These are phyloP conservation scores for Ctena decussata DNA, from an alignment of 2,888 invertebrate genomes.

Conservation along the genomic window DNA sequence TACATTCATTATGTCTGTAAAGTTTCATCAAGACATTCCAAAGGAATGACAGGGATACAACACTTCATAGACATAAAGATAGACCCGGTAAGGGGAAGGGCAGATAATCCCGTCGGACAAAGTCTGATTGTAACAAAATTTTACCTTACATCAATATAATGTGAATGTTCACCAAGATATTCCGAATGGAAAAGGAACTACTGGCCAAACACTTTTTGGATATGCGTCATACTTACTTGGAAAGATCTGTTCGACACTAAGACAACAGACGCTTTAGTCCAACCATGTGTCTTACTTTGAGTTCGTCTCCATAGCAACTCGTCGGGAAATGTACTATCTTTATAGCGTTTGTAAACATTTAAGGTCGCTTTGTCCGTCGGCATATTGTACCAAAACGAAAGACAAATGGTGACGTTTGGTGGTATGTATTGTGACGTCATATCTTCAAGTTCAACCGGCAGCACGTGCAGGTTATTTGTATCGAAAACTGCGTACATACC, in stretches of 20 bases:
- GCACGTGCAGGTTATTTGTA: slow-evolving; percentile 46
- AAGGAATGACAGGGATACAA: too few species aligned
- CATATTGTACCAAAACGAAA: slow-evolving; percentile 48
- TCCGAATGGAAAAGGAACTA: too few species aligned
- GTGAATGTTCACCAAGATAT: too few species aligned
- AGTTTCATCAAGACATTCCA: too few species aligned
- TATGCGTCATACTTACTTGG: slow-evolving; percentile 25
- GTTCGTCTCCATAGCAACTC: slow-evolving; percentile 30
- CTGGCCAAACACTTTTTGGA: too few species aligned
- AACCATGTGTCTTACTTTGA: slow-evolving; percentile 24
- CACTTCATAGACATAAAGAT: too few species aligned
- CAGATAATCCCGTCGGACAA: too few species aligned
- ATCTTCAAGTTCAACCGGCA: slow-evolving; percentile 14
- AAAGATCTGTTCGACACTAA: slow-evolving; percentile 15
- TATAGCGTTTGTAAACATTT: slow-evolving; percentile 9
- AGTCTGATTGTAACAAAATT: too few species aligned
- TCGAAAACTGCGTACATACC: slow-evolving; percentile 41
- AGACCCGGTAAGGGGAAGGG: too few species aligned
- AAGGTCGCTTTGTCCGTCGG: slow-evolving; percentile 30
- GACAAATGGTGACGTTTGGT: slow-evolving; percentile 1
- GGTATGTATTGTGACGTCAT: slow-evolving; percentile 23
- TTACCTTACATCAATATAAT: too few species aligned
- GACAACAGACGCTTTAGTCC: slow-evolving; percentile 31
- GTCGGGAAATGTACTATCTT: slow-evolving; percentile 1
- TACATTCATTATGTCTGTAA: too few species aligned